phyloP scores from a whole-genome alignment of 1,140 invertebrate genomes.

The Zaprionus africanus region DNA sequence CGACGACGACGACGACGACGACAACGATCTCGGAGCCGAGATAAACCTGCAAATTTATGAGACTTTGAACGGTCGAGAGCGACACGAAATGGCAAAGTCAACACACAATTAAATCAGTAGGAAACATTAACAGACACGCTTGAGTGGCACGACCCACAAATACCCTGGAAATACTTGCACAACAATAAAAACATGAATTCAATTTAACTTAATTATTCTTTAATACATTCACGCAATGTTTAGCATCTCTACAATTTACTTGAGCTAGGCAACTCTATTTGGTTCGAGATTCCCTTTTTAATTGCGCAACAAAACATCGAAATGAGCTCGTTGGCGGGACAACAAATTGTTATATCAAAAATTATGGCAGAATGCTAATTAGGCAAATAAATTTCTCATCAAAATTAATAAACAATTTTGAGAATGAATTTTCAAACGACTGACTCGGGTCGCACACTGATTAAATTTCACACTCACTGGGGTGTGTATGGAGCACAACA shows the following conservation, averaged over 20 bases:
- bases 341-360: constrained; percentile 74
- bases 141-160: constrained; percentile 8
- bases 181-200: no score
- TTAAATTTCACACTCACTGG: constrained; percentile 76
- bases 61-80: constrained; percentile 55
- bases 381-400: constrained; percentile 71
- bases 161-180: constrained; percentile 27
- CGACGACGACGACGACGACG: constrained; percentile 33
- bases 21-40: constrained; percentile 55
- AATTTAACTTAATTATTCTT: no score
- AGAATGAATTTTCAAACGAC: constrained; percentile 43
- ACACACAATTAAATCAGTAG: constrained; percentile 75
- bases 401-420: constrained; percentile 78
- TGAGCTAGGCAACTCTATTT: not conserved
- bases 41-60: constrained; percentile 77
- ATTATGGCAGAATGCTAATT: constrained; percentile 79
- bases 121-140: constrained; percentile 12
- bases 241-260: not conserved
- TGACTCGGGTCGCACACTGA: constrained; percentile 69
- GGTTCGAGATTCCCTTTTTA: constrained; percentile 20
- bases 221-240: no score
- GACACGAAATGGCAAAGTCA: constrained; percentile 77
- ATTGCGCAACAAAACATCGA: not conserved
- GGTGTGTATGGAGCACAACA: constrained; percentile 14
- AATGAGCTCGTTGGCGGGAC: constrained; percentile 8